A percentile compares a stretch with the other conserved stretches of the same genome.
phyloP scores from a whole-genome alignment of 2,888 invertebrate species.

The Sesia apiformis region DNA sequence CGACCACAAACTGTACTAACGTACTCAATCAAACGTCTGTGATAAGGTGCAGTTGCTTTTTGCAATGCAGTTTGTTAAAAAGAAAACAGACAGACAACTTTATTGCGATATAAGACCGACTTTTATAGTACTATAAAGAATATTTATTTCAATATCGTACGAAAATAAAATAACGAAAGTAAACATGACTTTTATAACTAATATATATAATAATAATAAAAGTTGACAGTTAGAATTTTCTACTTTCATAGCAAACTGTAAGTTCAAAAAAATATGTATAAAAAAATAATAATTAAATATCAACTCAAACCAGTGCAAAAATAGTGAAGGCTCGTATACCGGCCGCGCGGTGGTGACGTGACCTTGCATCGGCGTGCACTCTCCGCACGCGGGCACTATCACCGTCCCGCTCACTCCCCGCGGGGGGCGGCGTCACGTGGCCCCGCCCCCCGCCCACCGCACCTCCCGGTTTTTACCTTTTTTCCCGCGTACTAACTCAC shows the following conservation, averaged over 20 bases:
- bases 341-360: constrained; percentile 17
- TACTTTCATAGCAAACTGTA: too few species aligned
- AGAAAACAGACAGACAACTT: too few species aligned
- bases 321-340: constrained; percentile 1
- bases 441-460: constrained; percentile 66
- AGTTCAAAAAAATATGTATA: too few species aligned
- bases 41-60: constrained; percentile 10
- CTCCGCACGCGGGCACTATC: constrained; percentile 16
- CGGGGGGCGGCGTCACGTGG: constrained; percentile 33
- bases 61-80: not conserved
- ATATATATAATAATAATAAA: too few species aligned
- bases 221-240: too few species aligned
- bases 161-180: too few species aligned
- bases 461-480: constrained; percentile 51
- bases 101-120: too few species aligned
- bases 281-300: not conserved
- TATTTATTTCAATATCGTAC: too few species aligned
- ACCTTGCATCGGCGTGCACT: constrained; percentile 41
- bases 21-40: constrained; percentile 47
- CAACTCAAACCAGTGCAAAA: constrained; percentile 33
- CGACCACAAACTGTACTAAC: constrained; percentile 27
- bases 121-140: too few species aligned
- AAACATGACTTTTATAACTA: too few species aligned
- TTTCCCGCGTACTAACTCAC: constrained; percentile 48
- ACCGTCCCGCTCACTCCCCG: constrained; percentile 43